phyloP scores from a whole-genome alignment of 2,113 vertebrate genomes.

The Planiliza haematocheilus region DNA sequence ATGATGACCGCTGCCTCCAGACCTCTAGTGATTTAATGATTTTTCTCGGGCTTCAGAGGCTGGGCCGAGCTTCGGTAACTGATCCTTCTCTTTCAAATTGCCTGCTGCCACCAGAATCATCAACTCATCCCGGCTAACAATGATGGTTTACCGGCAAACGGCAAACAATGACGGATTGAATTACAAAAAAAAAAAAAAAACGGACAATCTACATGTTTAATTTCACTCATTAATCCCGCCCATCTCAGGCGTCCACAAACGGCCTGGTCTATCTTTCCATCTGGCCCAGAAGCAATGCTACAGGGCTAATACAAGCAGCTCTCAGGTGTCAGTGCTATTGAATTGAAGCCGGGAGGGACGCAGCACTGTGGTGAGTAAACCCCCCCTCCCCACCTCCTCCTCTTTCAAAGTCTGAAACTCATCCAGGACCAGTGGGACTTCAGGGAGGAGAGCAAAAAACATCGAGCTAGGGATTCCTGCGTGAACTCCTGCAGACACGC shows the following conservation, averaged over 20 bases:
- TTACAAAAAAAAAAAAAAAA: constrained; percentile 36
- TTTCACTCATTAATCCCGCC: constrained; percentile 23
- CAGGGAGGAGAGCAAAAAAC: constrained; percentile 15
- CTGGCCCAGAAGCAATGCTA: constrained; percentile 52
- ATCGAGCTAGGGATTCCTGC: constrained; percentile 27
- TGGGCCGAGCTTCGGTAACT: constrained; percentile 26
- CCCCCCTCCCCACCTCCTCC: neutral
- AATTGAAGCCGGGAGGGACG: constrained; percentile 41
- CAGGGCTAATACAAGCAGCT: constrained; percentile 44
- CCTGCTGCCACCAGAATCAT: constrained; percentile 36
- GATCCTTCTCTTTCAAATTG: constrained; percentile 36
- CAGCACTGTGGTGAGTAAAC: constrained; percentile 13
- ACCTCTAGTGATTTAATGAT: constrained; percentile 68
- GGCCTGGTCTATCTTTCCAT: constrained; percentile 47
- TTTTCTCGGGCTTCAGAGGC: constrained; percentile 63
- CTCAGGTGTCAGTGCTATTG: constrained; percentile 70
- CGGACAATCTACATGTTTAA: constrained; percentile 46
- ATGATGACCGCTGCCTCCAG: constrained; percentile 56
- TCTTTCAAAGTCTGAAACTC: constrained; percentile 39
- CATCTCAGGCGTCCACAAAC: constrained; percentile 47
- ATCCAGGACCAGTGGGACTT: constrained; percentile 31
- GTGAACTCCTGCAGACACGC: constrained; percentile 32
- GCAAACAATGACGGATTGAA: constrained; percentile 50
- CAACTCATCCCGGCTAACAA: constrained; percentile 21
- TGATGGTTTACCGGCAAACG: constrained; percentile 23